Base-by-base conservation (phyloP, 2,888 invertebrate genomes). In the Clunio marinus region DNA sequence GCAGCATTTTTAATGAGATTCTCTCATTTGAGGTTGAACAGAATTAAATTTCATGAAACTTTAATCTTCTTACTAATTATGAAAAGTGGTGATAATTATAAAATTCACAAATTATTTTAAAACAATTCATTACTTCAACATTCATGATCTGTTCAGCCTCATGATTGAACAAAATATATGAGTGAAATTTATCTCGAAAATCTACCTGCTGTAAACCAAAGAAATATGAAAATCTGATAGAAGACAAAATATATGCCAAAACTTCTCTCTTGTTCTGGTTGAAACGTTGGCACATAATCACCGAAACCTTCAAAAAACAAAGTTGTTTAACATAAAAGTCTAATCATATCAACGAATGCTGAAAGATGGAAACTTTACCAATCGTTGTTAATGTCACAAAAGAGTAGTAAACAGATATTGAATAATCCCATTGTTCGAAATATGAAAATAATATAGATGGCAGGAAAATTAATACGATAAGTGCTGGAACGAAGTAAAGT, bases 401-500 rank as follows among this genome's bases (percentile, higher is more conserved):
- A 20, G 92, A 88, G 75, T 90, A 95, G 76, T 94, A 95, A 46
- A 94, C 83, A 0, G 93, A 85, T 46, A 91, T 87, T 7, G 90
- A 85, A 75, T 89, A 95, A 7, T 85, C 83, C 95, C 95, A 95
- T 1, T 84, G 86, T 80, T 95, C 95, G 73, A 91, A 90, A 66
- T 89, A 83, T 17, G 89, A 86, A 74, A 95, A 93, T 37, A 93
- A 83, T 71, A 89, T 87, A 0, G 94, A 88, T 1, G 95, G 95
- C 51, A 94, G 78, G 73, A 94, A 86, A 69, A 95, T 88, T 78
- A 94, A 94, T 76, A 94, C 85, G 0, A 91, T 82, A 74, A 94
- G 86, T 15, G 94, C 94, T 3, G 94, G 94, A n/a, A 91, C 82
- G n/a, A 94, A 80, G 74, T 93, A 94, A 62, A 91, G 83, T 70